phyloP scores from a whole-genome alignment of 2,888 invertebrate genomes.

The Heliconius sara region DNA sequence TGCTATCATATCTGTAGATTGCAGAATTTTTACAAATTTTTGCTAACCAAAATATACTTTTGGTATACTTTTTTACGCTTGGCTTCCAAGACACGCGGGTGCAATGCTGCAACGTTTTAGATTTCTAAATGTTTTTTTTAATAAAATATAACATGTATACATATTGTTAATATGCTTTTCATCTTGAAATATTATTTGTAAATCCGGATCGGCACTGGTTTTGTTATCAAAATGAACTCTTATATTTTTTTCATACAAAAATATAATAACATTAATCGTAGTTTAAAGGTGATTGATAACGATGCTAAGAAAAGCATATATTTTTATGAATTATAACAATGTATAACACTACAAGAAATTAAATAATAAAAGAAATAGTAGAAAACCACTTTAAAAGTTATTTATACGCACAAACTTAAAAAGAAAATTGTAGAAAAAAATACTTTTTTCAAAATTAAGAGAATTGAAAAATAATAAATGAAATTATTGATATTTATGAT shows the following conservation, averaged over 20 bases:
- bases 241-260: slow-evolving; percentile 6
- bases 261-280: slow-evolving; percentile 7
- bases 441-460: not conserved
- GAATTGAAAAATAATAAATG: no score
- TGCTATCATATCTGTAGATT: no score
- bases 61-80: no score
- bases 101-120: not conserved
- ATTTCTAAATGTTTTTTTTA: not conserved
- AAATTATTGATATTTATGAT: no score
- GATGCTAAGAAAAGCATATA: not conserved
- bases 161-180: not conserved
- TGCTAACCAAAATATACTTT: no score
- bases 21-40: no score
- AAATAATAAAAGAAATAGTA: not conserved
- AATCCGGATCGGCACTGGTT: slow-evolving; percentile 4
- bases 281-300: slow-evolving; percentile 14
- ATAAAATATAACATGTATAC: not conserved
- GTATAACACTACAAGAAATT: not conserved
- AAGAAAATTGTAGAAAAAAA: not conserved
- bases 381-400: no score
- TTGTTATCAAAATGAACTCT: slow-evolving; percentile 4
- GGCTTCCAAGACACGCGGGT: no score
- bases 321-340: not conserved
- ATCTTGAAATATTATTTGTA: not conserved
- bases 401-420: not conserved